Base-by-base conservation (phyloP, 2,113 vertebrate genomes). In the Nothoprocta pentlandii region DNA sequence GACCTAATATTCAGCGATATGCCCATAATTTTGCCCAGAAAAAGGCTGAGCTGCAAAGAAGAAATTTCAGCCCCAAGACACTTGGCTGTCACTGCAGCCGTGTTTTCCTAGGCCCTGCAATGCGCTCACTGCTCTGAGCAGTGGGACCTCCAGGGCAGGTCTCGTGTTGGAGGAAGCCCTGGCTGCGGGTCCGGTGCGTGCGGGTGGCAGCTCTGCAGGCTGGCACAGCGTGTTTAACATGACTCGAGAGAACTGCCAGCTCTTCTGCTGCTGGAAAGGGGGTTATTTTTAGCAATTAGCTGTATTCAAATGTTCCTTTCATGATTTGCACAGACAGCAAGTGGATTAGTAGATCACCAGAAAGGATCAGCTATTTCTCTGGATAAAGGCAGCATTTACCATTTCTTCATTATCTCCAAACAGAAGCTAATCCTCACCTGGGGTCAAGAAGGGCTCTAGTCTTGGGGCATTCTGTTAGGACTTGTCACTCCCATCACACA, bases 221-320 rank as follows among this genome's bases (percentile, higher is more conserved):
- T 88, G 58, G 30, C 70, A 66, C 39, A 58, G 56, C 88, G 83
- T 95, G 94, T 95, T 95, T 94, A 97, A 88, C 20, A 12, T 22
- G 76, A 76, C 56, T 95, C 70, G 56, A 80, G 83, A 85, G 82
- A 94, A 36, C 80, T 86, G 91, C 76, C 89, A 92, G 84, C 85
- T 95, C 92, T 70, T 80, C 71, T 92, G 68, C 68, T 85, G 85
- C 82, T 79, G 90, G 63, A 92, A 94, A 80, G 51, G 30, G 42
- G 77, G 39, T 39, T 96, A 88, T 90, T 93, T 94, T 96, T 91
- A 85, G 93, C 64, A 75, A 70, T 70, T 95, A 87, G 68, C 85
- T 68, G 51, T 76, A 75, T 91, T 94, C 80, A 73, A 54, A 90
- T 78, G 90, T 68, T 93, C 56, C 26, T 91, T 64, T 63, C 69